phyloP scores from a whole-genome alignment of 1,140 invertebrate genomes.

The Drosophila trapezifrons region DNA sequence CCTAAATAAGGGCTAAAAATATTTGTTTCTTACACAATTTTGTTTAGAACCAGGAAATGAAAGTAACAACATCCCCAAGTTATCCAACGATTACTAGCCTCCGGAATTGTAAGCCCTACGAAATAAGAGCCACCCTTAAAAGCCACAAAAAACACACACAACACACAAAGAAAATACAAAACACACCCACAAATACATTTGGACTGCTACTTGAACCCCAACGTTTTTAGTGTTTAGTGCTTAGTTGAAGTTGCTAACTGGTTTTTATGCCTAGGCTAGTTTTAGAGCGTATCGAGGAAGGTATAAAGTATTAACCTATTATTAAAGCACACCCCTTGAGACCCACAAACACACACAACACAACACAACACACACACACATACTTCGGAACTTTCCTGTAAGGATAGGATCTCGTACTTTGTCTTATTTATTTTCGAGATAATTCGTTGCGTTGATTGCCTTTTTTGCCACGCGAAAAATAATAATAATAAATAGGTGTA shows the following conservation, averaged over 20 bases:
- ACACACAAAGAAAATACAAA: slow-evolving; percentile 19
- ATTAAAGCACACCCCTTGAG: slow-evolving; percentile 48
- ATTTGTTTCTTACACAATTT: background rate
- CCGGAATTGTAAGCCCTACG: background rate
- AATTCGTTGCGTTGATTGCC: slow-evolving; percentile 62
- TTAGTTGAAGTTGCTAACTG: slow-evolving; percentile 75
- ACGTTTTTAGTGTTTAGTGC: slow-evolving; percentile 73
- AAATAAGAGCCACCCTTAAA: background rate
- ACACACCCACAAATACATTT: slow-evolving; percentile 50
- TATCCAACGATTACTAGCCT: slow-evolving; percentile 7
- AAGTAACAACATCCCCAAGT: background rate
- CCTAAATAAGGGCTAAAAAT: background rate
- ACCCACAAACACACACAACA: slow-evolving; percentile 27
- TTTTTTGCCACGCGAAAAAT: slow-evolving; percentile 66
- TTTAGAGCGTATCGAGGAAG: slow-evolving; percentile 42
- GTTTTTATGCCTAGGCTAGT: slow-evolving; percentile 69
- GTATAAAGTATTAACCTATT: slow-evolving; percentile 70
- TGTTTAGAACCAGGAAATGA: background rate
- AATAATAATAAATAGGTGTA: slow-evolving; percentile 29
- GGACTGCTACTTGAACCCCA: slow-evolving; percentile 84
- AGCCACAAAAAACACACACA: background rate
- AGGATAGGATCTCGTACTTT: slow-evolving; percentile 79
- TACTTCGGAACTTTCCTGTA: slow-evolving; percentile 80
- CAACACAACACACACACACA: slow-evolving; percentile 36
- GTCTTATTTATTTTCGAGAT: slow-evolving; percentile 60